Evolutionary conservation across 2,113 vertebrate species (phyloP).

Genomic region (Ardeotis arabs): DNA sequence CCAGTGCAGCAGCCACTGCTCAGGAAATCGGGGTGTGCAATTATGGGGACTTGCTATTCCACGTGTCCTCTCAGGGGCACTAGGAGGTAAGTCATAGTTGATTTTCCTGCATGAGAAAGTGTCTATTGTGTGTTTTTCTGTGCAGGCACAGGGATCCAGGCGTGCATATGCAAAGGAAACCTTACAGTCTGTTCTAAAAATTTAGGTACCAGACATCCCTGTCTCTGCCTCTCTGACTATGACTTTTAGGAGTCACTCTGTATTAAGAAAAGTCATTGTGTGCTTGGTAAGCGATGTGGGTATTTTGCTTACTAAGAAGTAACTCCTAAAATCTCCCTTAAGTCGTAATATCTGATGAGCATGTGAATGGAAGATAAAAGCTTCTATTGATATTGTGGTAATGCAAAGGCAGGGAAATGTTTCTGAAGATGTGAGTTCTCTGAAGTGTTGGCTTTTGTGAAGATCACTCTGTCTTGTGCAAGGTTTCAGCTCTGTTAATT

Average conservation of each 20-base stretch:
- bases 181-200: not conserved
- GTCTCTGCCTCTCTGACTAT: not conserved
- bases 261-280: not conserved
- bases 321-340: not conserved
- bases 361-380: not conserved
- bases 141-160: too few relatives aligned
- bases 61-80: accelerated
- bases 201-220: not conserved
- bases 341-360: not conserved
- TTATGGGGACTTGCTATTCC: not conserved
- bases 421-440: not conserved
- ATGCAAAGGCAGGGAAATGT: not conserved
- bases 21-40: accelerated
- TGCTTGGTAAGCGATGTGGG: not conserved
- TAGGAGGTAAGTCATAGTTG: not conserved
- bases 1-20: not conserved
- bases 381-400: not conserved
- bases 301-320: not conserved
- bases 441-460: not conserved
- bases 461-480: not conserved
- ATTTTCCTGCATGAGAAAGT: not conserved
- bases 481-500: not conserved
- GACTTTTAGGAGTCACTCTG: not conserved
- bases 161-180: not conserved
- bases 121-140: accelerated